A percentile compares a stretch with the other conserved stretches of the same genome.
These are phyloP conservation scores for Operophtera brumata DNA, from an alignment of 2,888 invertebrate genomes.

Conservation along the genomic window DNA sequence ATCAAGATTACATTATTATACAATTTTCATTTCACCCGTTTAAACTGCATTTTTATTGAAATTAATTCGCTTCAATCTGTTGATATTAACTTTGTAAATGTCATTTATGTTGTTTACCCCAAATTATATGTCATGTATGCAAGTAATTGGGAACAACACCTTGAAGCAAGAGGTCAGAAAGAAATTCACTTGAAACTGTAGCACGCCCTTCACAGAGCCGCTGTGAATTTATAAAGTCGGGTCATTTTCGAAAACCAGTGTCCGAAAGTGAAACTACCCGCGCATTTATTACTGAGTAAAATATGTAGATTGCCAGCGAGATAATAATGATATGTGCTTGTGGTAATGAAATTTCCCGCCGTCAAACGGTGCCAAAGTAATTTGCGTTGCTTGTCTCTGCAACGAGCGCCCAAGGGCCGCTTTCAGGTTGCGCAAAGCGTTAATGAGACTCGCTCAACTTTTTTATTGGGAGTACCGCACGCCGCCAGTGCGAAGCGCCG, in stretches of 20 bases:
- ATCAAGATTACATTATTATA: neutral
- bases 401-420: slow-evolving; percentile 77
- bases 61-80: slow-evolving; percentile 34
- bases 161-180: slow-evolving; percentile 79
- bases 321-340: slow-evolving; percentile 81
- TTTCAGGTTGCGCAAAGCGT: slow-evolving; percentile 78
- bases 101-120: slow-evolving; percentile 69
- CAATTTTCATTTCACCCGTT: slow-evolving; percentile 22
- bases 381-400: slow-evolving; percentile 79
- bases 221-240: slow-evolving; percentile 71
- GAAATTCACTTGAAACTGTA: slow-evolving; percentile 80
- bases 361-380: slow-evolving; percentile 81
- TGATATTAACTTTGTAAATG: slow-evolving; percentile 57
- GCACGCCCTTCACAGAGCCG: slow-evolving; percentile 72
- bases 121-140: slow-evolving; percentile 67
- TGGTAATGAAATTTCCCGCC: slow-evolving; percentile 81
- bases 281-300: slow-evolving; percentile 79
- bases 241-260: slow-evolving; percentile 80
- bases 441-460: slow-evolving; percentile 71
- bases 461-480: slow-evolving; percentile 67
- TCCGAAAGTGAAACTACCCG: slow-evolving; percentile 79
- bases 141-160: slow-evolving; percentile 72
- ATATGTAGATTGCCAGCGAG: slow-evolving; percentile 79
- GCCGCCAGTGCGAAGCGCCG: slow-evolving; percentile 19
- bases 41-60: slow-evolving; percentile 29